phyloP scores from a whole-genome alignment of 2,888 invertebrate genomes.

The Leucophora obtusa region DNA sequence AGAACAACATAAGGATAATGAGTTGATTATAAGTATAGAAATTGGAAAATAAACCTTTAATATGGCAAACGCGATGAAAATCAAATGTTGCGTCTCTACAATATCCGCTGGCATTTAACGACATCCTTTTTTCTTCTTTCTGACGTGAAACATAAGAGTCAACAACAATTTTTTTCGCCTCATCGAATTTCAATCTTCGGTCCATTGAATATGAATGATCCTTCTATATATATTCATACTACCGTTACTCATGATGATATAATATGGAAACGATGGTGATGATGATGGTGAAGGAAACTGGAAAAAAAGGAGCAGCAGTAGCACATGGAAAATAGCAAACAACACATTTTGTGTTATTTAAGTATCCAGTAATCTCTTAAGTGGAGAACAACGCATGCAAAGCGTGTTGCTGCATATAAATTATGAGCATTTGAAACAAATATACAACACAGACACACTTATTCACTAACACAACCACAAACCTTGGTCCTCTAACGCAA shows the following conservation, averaged over 20 bases:
- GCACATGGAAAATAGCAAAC: slow-evolving; percentile 24
- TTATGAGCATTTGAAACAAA: slow-evolving; percentile 59
- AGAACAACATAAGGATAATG: slow-evolving; percentile 49
- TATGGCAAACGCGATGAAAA: slow-evolving; percentile 35
- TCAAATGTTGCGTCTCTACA: slow-evolving; percentile 57
- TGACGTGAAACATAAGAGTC: slow-evolving; percentile 41
- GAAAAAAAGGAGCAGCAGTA: slow-evolving; percentile 22
- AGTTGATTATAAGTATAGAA: slow-evolving; percentile 57
- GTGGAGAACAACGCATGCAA: slow-evolving; percentile 63
- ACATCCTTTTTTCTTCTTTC: slow-evolving; percentile 38
- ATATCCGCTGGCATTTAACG: slow-evolving; percentile 62
- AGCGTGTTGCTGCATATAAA: slow-evolving; percentile 68
- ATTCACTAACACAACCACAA: slow-evolving; percentile 8
- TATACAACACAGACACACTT: slow-evolving; percentile 14
- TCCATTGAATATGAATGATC: slow-evolving; percentile 45
- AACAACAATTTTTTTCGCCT: slow-evolving; percentile 52
- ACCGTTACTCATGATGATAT: slow-evolving; percentile 20
- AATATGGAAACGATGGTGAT: neutral
- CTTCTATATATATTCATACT: slow-evolving; percentile 17
- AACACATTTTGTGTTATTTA: slow-evolving; percentile 57
- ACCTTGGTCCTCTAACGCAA: slow-evolving; percentile 5
- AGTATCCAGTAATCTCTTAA: slow-evolving; percentile 66
- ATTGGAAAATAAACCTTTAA: slow-evolving; percentile 9
- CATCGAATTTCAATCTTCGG: slow-evolving; percentile 46
- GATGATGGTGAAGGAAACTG: neutral